Evolutionary conservation across 2,797 vertebrate genomes (phyloP), one percentile per base, ranked within the genome.

Genomic region (Girardinus metallicus): DNA sequence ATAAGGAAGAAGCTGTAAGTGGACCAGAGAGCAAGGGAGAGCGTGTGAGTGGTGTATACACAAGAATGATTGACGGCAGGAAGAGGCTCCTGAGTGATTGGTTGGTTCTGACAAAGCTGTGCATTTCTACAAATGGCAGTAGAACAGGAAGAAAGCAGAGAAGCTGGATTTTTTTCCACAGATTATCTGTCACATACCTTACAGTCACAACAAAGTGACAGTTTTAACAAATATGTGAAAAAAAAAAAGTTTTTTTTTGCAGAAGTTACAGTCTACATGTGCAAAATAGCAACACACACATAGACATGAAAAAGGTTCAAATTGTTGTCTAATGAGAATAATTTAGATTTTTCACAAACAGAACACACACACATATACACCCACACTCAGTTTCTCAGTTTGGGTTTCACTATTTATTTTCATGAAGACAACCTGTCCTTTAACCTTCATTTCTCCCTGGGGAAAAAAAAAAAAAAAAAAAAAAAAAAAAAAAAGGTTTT

Each of bases 331-430:
- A 66, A 36, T 3, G 3, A 41, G 2, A 73, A 39, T 29, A 73
- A 77, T 53, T 23, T 75, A 77, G 76, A 75, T 39, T 80, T 55
- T 77, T 68, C 88, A 85, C 83, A 80, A 89, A 15, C 4, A 74
- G 89, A 23, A 31, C 55, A 57, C 53, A n/a, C 53, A 55, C 26
- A 55, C 0, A 55, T 13, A 81, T 79, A 89, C 90, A 90, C 90
- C 78, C 89, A 90, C 86, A 91, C 71, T 47, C 86, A 93, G 34
- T 80, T 82, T 85, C 78, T 85, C 78, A 31, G 78, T 89, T 94
- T 95, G 91, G 92, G 93, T 97, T 98, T 98, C 96, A 97, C 97
- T 96, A 97, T 99, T 99, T 99, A 99, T 99, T 99, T 96, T 97
- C 95, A 97, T 95, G 95, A 97, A 97, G 96, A 98, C 97, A 97